These are phyloP conservation scores for Bombus ignitus DNA, from an alignment of 1,140 invertebrate genomes.

Conservation along the genomic window DNA sequence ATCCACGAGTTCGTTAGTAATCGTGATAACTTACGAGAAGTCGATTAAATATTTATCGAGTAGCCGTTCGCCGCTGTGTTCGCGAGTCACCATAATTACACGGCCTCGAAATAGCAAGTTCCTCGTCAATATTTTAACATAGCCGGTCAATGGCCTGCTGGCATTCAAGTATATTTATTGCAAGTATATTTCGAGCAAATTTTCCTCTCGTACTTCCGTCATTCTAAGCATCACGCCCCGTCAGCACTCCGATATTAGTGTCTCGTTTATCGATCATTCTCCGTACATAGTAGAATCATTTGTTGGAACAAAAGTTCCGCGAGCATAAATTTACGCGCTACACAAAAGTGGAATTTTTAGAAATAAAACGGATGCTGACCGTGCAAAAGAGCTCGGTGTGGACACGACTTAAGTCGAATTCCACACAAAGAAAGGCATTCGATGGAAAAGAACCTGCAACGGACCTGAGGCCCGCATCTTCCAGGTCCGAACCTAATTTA, in stretches of 20 bases:
- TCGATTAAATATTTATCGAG: conserved; percentile 57
- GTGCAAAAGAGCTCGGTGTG: conserved; percentile 37
- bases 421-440: conserved; percentile 70
- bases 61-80: conserved; percentile 16
- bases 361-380: no score
- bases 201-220: conserved; percentile 36
- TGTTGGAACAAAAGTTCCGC: neutral
- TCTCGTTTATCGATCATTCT: neutral
- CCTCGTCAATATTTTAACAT: conserved; percentile 63
- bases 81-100: conserved; percentile 43
- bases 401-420: conserved; percentile 62
- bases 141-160: conserved; percentile 49
- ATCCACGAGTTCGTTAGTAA: neutral
- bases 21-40: neutral
- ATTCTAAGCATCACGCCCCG: neutral
- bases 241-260: neutral
- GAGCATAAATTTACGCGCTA: no score
- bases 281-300: neutral
- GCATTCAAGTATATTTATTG: conserved; percentile 15
- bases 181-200: conserved; percentile 51
- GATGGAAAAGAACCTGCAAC: conserved; percentile 74
- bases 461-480: conserved; percentile 57
- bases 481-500: conserved; percentile 73
- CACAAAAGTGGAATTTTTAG: no score
- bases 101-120: conserved; percentile 58